A percentile compares a stretch with the other conserved stretches of the same genome.
Evolutionary conservation across 2,888 invertebrate species (phyloP).

Genomic region (Idaea straminata): DNA sequence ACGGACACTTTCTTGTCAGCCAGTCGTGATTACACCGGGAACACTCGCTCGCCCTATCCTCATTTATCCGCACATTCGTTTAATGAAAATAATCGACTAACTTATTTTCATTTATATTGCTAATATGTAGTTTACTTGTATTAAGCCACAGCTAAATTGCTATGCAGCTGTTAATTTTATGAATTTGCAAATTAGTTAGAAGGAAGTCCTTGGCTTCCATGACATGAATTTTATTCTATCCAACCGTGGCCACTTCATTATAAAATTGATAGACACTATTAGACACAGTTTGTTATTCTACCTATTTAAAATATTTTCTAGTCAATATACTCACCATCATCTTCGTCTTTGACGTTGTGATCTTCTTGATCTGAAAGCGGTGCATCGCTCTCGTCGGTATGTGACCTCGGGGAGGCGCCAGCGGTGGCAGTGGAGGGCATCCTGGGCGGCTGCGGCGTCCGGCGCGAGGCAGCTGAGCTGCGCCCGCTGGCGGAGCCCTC

Average conservation of each 20-base stretch:
- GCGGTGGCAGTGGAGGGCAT: conserved; percentile 79
- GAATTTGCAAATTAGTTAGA: neutral
- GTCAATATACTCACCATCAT: conserved; percentile 80
- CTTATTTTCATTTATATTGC: neutral
- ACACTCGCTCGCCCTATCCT: conserved; percentile 32
- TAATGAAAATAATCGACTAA: conserved; percentile 17
- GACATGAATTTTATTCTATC: neutral
- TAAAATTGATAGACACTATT: neutral
- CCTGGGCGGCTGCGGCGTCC: conserved; percentile 80
- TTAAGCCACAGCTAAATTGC: neutral
- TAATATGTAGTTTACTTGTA: neutral
- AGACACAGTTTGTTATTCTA: neutral
- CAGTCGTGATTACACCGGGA: conserved; percentile 51
- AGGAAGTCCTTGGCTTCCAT: neutral
- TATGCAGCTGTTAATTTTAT: neutral
- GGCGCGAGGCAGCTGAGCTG: conserved; percentile 81
- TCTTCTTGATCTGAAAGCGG: conserved; percentile 93
- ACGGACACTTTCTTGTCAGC: conserved; percentile 68
- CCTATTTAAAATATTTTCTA: conserved; percentile 26
- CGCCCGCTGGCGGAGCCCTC: conserved; percentile 76
- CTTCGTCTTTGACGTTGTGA: conserved; percentile 90
- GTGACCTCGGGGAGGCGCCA: conserved; percentile 84
- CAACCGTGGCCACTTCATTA: too few relatives aligned
- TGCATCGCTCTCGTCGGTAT: conserved; percentile 90
- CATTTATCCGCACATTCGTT: conserved; percentile 33